phyloP scores from a whole-genome alignment of 2,113 vertebrate species.

The Symphodus melops region DNA sequence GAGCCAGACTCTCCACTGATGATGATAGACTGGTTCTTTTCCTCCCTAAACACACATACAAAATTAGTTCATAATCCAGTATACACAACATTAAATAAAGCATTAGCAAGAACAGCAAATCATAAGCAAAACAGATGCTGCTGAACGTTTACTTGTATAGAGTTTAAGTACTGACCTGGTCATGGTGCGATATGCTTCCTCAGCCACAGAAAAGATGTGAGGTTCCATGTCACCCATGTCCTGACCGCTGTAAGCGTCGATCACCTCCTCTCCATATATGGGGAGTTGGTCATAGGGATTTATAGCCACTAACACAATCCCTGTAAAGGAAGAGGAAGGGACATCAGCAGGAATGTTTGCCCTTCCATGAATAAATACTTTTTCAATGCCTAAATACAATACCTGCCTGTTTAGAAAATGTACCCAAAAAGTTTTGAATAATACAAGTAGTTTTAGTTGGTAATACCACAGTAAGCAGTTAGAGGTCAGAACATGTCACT shows the following conservation, averaged over 20 bases:
- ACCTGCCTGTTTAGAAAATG: background rate
- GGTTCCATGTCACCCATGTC: conserved; percentile 86
- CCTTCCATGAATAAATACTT: background rate
- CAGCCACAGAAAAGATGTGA: conserved; percentile 87
- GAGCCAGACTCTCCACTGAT: conserved; percentile 87
- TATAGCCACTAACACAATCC: conserved; percentile 85
- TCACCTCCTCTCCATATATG: conserved; percentile 86
- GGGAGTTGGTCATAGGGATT: conserved; percentile 86
- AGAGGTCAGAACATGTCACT: too few species aligned
- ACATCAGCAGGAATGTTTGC: background rate
- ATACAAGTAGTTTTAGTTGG: too few species aligned
- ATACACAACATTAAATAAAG: too few species aligned
- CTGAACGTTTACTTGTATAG: background rate
- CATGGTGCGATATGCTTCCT: conserved; percentile 85
- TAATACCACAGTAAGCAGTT: too few species aligned
- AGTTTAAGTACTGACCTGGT: conserved; percentile 76
- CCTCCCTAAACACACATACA: conserved; percentile 72
- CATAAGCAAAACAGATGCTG: too few species aligned
- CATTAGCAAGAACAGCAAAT: too few species aligned
- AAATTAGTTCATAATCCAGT: too few species aligned
- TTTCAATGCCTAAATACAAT: background rate
- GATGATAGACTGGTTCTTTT: conserved; percentile 86
- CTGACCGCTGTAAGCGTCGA: conserved; percentile 86
- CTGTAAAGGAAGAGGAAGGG: conserved; percentile 56
- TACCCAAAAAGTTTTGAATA: background rate